Base-by-base conservation (phyloP, 2,113 vertebrate genomes). In the Solea senegalensis region DNA sequence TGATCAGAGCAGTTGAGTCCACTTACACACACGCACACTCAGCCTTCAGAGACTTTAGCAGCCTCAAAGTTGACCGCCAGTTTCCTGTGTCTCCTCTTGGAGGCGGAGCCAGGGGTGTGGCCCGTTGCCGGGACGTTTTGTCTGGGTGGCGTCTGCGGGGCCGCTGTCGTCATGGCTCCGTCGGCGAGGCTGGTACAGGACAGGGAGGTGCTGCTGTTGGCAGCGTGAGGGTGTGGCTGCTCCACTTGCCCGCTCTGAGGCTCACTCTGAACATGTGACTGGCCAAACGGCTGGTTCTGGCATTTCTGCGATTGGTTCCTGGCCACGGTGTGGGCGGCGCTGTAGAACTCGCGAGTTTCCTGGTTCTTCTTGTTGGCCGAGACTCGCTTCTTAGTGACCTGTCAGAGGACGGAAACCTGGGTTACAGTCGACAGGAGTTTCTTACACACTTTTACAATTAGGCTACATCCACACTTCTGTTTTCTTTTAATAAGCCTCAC, bases 341-440 rank as follows among this genome's bases (percentile, higher is more conserved):
- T 93, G 90, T 93, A 93, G 74, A 93, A 91, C 65, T 96, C 95
- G 74, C 93, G 94, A 50, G 86, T 78, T 27, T 97, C 96, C 75
- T 91, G 90, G 76, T 90, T 94, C 89, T 95, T 97, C 90, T 95
- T 96, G 87, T 90, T 95, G 74, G 96, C 94, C 26, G 96, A 95
- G 71, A 93, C 95, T 43, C 96, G 94, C 90, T 98, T 98, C 90
- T 99, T 99, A n/a, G 96, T 99, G 87, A 99, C 98, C 98, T 99
- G 92, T 68, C 5, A 39, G 9, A 53, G 51, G 56, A 16, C 2
- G 5, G 21, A 15, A 1, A 45, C 1, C 2, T 8, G 4, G 39
- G 34, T 64, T 59, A 69, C 40, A 41, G 27, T 11, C 44, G 34
- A 72, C 12, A 4, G 9, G 7, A 9, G 5, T 5, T 49, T 15